Evolutionary conservation across 2,113 vertebrate species (phyloP), one percentile per base, ranked within the genome.

Genomic region (Toxotes jaculatrix): DNA sequence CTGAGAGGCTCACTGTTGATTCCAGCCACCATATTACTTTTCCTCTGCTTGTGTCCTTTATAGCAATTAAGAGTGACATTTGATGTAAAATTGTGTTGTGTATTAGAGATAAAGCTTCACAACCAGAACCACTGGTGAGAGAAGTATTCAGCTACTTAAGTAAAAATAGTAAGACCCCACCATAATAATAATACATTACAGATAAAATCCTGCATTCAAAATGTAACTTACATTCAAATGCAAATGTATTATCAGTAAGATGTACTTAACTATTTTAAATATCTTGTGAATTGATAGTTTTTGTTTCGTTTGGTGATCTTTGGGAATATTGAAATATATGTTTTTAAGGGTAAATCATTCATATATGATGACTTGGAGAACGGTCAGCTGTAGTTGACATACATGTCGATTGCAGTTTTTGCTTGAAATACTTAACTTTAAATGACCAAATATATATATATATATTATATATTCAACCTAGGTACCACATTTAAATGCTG

Each of bases 1-100:
- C 84, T 64, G 83, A 73, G 82, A 77, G 56, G 75, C 84, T 85
- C 57, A 13, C 85, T 80, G 79, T 88, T 69, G 84, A 77, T 51
- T 74, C 81, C 68, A 76, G 82, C 21, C 71, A 42, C 84, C 81
- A 42, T 80, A 59, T 80, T 79, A 80, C 83, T 65, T 79, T 60
- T 65, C 66, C 68, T 78, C 72, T 40, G 68, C 80, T 74, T 36
- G 64, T 51, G 56, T 78, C 85, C 74, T 87, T 77, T 60, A 55
- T 3, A n/a, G 42, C 69, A 79, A 77, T 84, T 61, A 80, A 55
- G 19, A 31, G 27, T 71, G 75, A 80, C 55, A 77, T 77, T 79
- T 81, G 47, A 71, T 40, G 62, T 21, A 49, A 68, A 56, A 68
- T 51, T 1, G 0, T 47, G 23, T 73, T 77, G 40, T 31, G 13